phyloP scores from a whole-genome alignment of 64 coral and sea anemone genomes.

The Exaiptasia diaphana region DNA sequence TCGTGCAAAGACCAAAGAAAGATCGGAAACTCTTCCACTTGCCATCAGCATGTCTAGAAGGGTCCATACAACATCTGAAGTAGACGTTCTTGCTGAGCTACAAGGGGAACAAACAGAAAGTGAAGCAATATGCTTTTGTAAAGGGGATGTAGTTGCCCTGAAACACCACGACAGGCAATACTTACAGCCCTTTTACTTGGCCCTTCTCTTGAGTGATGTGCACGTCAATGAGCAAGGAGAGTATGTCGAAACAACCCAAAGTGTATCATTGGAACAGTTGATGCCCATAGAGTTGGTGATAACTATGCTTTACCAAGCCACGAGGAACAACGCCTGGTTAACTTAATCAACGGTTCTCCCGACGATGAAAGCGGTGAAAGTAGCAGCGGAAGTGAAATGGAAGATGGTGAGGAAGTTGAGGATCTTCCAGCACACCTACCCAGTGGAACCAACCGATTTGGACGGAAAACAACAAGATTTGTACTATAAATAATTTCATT shows the following conservation, averaged over 20 bases:
- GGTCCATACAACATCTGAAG: neutral
- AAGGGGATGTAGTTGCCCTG: slow-evolving; percentile 3
- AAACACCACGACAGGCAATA: slow-evolving; percentile 11
- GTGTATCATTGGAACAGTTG: no score
- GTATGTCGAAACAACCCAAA: neutral
- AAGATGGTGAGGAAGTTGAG: no score
- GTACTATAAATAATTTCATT: no score
- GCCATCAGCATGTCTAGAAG: neutral
- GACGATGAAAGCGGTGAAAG: slow-evolving; percentile 1
- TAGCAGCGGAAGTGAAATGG: no score
- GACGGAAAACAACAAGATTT: no score
- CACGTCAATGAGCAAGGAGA: neutral
- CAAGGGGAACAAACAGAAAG: neutral
- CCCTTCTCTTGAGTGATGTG: slow-evolving; percentile 13
- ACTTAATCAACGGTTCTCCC: neutral
- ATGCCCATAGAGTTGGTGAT: neutral
- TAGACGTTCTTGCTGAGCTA: neutral
- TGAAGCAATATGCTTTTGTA: neutral
- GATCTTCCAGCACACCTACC: no score
- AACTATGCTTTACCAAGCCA: no score
- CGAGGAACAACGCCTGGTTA: no score
- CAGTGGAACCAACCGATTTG: no score
- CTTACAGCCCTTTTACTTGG: neutral
- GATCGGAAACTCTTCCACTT: slow-evolving; percentile 19
- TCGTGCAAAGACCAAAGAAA: slow-evolving; percentile 49